phyloP scores from a whole-genome alignment of 92 coral and sea anemone species.

The Zoanthus sansibaricus region DNA sequence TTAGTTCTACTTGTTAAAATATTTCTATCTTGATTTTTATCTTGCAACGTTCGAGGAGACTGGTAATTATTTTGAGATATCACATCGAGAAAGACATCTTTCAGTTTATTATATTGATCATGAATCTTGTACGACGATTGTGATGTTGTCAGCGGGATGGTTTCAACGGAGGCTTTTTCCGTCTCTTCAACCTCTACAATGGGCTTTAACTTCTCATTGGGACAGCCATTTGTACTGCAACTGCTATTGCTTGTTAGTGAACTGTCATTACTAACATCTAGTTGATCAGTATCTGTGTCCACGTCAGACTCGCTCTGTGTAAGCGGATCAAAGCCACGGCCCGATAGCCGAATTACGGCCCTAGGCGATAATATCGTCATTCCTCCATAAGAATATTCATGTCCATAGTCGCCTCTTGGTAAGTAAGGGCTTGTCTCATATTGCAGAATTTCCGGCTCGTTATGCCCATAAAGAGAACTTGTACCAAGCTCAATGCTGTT shows the following conservation, averaged over 20 bases:
- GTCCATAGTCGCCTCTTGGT: slow-evolving; percentile 65
- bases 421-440: slow-evolving; percentile 84
- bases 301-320: slow-evolving; percentile 51
- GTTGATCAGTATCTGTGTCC: slow-evolving; percentile 78
- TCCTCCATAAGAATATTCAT: slow-evolving; percentile 41
- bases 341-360: slow-evolving; percentile 14
- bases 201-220: slow-evolving; percentile 40
- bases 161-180: slow-evolving; percentile 66
- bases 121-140: slow-evolving; percentile 64
- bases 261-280: slow-evolving; percentile 81
- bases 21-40: slow-evolving; percentile 57
- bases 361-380: slow-evolving; percentile 40
- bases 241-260: slow-evolving; percentile 65
- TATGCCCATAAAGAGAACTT: slow-evolving; percentile 65
- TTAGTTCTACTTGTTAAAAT: slow-evolving; percentile 14
- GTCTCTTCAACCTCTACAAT: slow-evolving; percentile 59
- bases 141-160: slow-evolving; percentile 58
- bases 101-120: slow-evolving; percentile 66
- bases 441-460: slow-evolving; percentile 76
- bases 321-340: slow-evolving; percentile 32
- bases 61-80: slow-evolving; percentile 71
- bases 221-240: slow-evolving; percentile 52
- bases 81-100: slow-evolving; percentile 79
- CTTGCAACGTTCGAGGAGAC: slow-evolving; percentile 59
- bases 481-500: slow-evolving; percentile 84